Conservation (phyloP, 2,888 invertebrate species). For the Thumatha senex region DNA sequence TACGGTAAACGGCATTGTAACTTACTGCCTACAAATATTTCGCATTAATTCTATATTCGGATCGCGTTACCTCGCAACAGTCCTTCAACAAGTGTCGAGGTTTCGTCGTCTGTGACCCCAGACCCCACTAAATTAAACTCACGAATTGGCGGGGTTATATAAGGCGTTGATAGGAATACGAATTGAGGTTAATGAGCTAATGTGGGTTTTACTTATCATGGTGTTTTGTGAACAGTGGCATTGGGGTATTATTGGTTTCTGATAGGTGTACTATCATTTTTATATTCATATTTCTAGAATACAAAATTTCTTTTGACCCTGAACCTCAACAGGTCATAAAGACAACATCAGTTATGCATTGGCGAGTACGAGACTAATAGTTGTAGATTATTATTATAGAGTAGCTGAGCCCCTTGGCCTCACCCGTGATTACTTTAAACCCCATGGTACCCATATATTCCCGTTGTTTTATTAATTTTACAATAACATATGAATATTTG, state of each 20-base stretch:
- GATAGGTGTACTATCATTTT: too few species aligned
- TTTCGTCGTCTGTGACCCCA: conserved; percentile 14
- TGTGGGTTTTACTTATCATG: conserved; percentile 19
- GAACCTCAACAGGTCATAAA: too few species aligned
- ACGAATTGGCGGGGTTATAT: conserved; percentile 31
- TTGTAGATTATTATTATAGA: too few species aligned
- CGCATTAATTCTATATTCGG: conserved; percentile 43
- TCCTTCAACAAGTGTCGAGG: conserved; percentile 20
- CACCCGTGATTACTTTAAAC: too few species aligned
- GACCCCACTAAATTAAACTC: conserved; percentile 25
- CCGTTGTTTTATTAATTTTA: too few species aligned
- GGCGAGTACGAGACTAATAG: too few species aligned
- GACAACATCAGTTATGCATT: too few species aligned
- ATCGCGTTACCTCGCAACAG: conserved; percentile 34
- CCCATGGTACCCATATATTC: too few species aligned
- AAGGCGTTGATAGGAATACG: conserved; percentile 17
- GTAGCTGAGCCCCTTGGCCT: too few species aligned
- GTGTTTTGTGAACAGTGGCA: conserved; percentile 4
- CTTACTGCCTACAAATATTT: conserved; percentile 22
- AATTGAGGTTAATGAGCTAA: conserved; percentile 30
- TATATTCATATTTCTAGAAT: neutral
- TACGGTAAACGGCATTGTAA: conserved; percentile 43
- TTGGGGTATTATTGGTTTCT: neutral
- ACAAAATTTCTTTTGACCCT: too few species aligned
- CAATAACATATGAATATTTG: too few species aligned